Evolutionary conservation across 2,888 invertebrate species (phyloP).

Genomic region (Euphydryas editha): DNA sequence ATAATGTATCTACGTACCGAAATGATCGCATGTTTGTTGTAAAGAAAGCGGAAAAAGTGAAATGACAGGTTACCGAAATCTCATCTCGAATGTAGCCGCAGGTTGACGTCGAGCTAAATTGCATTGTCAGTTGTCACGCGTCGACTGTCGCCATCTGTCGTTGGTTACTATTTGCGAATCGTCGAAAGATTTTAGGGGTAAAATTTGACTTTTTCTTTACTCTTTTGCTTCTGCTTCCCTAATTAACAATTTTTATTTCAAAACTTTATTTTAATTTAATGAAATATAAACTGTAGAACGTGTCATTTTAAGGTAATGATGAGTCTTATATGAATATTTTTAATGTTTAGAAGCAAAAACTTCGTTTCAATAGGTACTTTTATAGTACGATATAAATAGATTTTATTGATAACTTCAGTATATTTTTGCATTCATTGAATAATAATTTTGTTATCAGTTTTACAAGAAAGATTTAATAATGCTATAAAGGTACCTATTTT

Average conservation of each 20-base stretch:
- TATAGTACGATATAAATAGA: not conserved
- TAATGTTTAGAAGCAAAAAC: not conserved
- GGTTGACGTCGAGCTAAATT: conserved; percentile 63
- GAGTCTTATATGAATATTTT: no score
- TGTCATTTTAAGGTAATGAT: no score
- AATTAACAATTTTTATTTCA: not conserved
- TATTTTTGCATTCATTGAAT: not conserved
- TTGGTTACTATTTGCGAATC: not conserved
- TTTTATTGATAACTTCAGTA: not conserved
- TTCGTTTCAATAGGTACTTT: not conserved
- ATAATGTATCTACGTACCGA: conserved; percentile 22
- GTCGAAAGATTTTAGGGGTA: not conserved
- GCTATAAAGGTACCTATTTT: conserved; percentile 6
- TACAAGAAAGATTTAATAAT: conserved; percentile 4
- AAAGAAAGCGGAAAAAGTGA: conserved; percentile 44
- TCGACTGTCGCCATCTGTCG: conserved; percentile 27
- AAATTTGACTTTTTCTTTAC: not conserved
- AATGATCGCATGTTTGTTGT: conserved; percentile 35
- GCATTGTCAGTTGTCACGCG: conserved; percentile 60
- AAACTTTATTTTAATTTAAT: not conserved
- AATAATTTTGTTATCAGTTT: not conserved
- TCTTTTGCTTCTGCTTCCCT: not conserved
- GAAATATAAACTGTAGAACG: not conserved
- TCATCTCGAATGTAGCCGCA: conserved; percentile 59
- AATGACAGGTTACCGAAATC: conserved; percentile 58